A percentile compares a stretch with the other conserved stretches of the same genome.
Evolutionary conservation across 2,797 vertebrate species (phyloP).

Genomic region (Labeo calbasu): DNA sequence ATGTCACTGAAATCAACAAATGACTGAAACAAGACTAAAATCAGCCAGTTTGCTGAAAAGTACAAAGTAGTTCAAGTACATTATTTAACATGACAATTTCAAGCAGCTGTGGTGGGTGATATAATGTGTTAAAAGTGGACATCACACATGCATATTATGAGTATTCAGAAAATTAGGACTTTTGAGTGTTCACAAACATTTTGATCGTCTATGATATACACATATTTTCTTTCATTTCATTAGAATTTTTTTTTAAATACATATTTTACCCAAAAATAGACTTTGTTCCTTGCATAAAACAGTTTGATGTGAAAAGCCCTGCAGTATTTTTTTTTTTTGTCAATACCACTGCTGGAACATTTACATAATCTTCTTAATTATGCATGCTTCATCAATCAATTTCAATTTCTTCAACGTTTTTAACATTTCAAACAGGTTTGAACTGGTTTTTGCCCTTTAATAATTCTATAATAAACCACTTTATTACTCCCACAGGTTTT

Average conservation of each 20-base stretch:
- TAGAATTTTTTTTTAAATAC: not conserved
- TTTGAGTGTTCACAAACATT: too few species aligned
- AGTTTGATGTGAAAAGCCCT: too few species aligned
- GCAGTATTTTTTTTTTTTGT: not conserved
- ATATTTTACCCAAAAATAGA: not conserved
- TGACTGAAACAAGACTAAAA: not conserved
- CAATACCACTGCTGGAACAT: not conserved
- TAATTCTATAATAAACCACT: not conserved
- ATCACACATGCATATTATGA: too few species aligned
- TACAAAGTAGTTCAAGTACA: not conserved
- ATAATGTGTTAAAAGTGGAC: too few species aligned
- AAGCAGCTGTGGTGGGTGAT: too few species aligned
- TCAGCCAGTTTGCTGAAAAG: not conserved
- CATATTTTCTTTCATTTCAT: too few species aligned
- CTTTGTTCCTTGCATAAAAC: not conserved
- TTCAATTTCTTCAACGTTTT: too few species aligned
- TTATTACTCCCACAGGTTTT: not conserved
- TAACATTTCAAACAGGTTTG: not conserved
- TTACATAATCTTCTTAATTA: not conserved
- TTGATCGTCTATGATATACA: too few species aligned
- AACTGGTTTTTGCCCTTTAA: not conserved
- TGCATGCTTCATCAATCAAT: not conserved
- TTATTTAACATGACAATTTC: not conserved
- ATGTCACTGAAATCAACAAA: not conserved
- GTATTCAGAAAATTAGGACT: too few species aligned